A percentile compares a stretch with the other conserved stretches of the same genome.
phyloP scores from a whole-genome alignment of 2,888 invertebrate genomes.

The Aricia artaxerxes region DNA sequence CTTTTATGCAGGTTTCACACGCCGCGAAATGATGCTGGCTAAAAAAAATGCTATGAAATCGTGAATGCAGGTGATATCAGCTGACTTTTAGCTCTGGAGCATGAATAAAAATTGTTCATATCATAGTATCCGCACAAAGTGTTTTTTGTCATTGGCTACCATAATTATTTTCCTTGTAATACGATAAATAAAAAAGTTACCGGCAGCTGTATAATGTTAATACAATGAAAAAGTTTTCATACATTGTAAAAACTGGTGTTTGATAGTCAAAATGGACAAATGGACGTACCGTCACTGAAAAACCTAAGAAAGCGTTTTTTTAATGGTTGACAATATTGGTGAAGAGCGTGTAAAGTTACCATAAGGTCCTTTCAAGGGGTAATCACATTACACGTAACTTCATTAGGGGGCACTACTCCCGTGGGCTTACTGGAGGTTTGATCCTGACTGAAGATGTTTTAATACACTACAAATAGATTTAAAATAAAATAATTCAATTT shows the following conservation, averaged over 20 bases:
- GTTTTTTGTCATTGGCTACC: not conserved
- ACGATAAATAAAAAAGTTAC: too few species aligned
- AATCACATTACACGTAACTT: constrained; percentile 14
- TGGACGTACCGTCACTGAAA: too few species aligned
- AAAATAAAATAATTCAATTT: not conserved
- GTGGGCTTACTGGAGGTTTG: not conserved
- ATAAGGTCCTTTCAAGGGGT: not conserved
- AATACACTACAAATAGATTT: not conserved
- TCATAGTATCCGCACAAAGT: not conserved
- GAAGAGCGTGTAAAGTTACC: not conserved
- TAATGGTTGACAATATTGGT: not conserved
- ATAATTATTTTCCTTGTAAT: too few species aligned
- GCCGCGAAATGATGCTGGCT: not conserved
- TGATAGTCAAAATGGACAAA: too few species aligned
- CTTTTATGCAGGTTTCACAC: not conserved
- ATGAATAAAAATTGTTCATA: not conserved
- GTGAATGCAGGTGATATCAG: not conserved
- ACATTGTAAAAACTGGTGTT: too few species aligned
- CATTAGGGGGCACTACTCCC: constrained; percentile 10
- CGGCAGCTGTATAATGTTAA: too few species aligned
- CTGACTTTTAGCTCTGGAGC: not conserved
- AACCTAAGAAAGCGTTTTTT: not conserved
- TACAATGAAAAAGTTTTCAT: too few species aligned
- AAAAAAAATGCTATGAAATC: not conserved
- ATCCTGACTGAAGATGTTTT: not conserved